Conservation (phyloP, 2,797 vertebrate genomes). For the Psittacula derbiana region DNA sequence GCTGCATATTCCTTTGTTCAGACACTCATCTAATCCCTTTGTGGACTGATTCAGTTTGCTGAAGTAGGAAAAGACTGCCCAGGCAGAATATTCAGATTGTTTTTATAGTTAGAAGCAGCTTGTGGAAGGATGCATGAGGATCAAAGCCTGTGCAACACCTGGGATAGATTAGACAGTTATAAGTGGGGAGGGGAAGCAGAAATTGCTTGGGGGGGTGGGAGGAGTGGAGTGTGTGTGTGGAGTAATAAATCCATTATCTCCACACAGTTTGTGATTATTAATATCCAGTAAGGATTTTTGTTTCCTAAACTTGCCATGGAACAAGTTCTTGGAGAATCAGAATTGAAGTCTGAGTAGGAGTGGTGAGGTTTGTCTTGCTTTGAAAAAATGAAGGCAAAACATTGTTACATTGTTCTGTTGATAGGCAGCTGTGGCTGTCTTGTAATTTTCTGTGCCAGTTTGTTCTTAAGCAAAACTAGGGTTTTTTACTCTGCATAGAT, state of each 20-base stretch:
- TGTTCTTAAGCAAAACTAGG: not conserved
- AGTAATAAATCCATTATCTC: not conserved
- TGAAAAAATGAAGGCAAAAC: not conserved
- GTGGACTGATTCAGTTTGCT: not conserved
- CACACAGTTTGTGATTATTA: not conserved
- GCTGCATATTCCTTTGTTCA: not conserved
- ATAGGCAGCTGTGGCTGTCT: not conserved
- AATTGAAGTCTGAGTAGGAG: not conserved
- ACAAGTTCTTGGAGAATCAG: not conserved
- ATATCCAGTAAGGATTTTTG: not conserved
- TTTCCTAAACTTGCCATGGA: not conserved
- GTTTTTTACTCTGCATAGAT: not conserved
- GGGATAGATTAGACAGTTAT: not conserved
- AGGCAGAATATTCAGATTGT: not conserved
- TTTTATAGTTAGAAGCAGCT: not conserved
- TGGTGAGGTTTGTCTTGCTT: not conserved
- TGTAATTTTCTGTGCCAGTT: not conserved
- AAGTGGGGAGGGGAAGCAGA: not conserved
- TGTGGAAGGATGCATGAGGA: not conserved
- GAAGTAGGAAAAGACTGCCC: not conserved
- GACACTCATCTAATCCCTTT: not conserved
- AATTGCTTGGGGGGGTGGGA: fast-evolving
- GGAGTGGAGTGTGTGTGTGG: not conserved
- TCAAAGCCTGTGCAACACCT: not conserved
- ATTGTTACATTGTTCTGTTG: not conserved